Conservation (phyloP, 2,888 invertebrate genomes). For the Chymomyza procnemis region DNA sequence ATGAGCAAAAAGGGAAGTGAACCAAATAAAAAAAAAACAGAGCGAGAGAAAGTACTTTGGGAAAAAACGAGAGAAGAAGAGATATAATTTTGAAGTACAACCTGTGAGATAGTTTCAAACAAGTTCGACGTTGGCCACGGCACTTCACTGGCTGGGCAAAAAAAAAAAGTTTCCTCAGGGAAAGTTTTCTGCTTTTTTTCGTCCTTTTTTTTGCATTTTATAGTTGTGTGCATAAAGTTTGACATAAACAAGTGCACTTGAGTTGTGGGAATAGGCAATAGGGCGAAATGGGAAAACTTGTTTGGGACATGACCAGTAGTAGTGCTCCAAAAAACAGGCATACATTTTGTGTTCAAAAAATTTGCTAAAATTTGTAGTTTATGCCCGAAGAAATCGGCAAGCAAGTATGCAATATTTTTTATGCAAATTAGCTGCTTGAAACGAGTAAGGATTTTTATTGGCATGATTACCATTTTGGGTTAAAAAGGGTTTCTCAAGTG, state of each 20-base stretch:
- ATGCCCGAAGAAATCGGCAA: slow-evolving; percentile 33
- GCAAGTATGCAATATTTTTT: slow-evolving; percentile 27
- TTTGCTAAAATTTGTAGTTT: slow-evolving; percentile 25
- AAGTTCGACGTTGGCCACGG: not conserved
- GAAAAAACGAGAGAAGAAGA: too few relatives aligned
- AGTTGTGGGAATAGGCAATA: not conserved
- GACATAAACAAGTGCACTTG: not conserved
- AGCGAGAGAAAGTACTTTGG: not conserved
- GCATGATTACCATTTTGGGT: slow-evolving; percentile 13
- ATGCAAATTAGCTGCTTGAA: slow-evolving; percentile 40
- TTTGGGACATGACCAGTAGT: not conserved
- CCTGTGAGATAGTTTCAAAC: not conserved
- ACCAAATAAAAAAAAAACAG: too few relatives aligned
- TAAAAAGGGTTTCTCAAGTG: not conserved
- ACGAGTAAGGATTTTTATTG: slow-evolving; percentile 17
- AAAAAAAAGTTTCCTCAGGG: not conserved
- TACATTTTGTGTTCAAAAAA: slow-evolving; percentile 35
- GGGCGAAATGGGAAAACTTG: slow-evolving; percentile 3
- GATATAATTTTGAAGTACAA: not conserved
- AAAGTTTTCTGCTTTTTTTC: too few relatives aligned
- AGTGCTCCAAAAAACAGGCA: slow-evolving; percentile 1
- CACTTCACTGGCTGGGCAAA: not conserved
- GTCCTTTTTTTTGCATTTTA: not conserved
- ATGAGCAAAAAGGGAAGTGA: not conserved
- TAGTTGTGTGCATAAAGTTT: not conserved